These are phyloP conservation scores for Apaloderma vittatum DNA, from an alignment of 2,113 vertebrate species.

Conservation along the genomic window DNA sequence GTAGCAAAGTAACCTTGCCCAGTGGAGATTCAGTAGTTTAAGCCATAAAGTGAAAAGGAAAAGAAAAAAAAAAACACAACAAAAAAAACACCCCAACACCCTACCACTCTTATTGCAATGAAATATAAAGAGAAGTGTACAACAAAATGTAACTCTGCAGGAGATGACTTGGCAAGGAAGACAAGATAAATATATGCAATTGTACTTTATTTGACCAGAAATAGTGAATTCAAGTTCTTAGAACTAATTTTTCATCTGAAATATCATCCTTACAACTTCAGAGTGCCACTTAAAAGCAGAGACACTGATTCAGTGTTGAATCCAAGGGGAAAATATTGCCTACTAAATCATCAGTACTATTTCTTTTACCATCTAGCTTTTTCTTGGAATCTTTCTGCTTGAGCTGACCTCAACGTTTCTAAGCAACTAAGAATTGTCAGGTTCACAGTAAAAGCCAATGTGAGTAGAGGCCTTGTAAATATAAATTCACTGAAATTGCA, in stretches of 20 bases:
- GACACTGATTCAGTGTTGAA: constrained; percentile 25
- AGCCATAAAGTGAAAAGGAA: neutral
- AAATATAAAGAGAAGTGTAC: neutral
- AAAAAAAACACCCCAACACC: neutral
- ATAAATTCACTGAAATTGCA: neutral
- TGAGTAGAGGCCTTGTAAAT: neutral
- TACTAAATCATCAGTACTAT: constrained; percentile 39
- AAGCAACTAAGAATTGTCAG: neutral
- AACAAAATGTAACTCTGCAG: neutral
- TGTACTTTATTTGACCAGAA: constrained; percentile 13
- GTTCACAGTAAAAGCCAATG: neutral
- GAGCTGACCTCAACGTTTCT: neutral
- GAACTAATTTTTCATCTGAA: constrained; percentile 47
- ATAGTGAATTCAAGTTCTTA: neutral
- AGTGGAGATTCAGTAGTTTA: neutral
- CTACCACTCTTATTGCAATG: neutral
- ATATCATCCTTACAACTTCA: constrained; percentile 23
- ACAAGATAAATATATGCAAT: neutral
- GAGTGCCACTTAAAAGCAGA: constrained; percentile 13
- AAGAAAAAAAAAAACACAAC: neutral
- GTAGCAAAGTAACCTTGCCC: neutral
- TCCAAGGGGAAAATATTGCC: constrained; percentile 14
- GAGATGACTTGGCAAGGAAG: neutral
- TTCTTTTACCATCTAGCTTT: constrained; percentile 25
- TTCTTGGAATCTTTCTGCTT: constrained; percentile 31